Evolutionary conservation across 2,888 invertebrate genomes (phyloP).

Genomic region (Poecilobothrus nobilitatus): DNA sequence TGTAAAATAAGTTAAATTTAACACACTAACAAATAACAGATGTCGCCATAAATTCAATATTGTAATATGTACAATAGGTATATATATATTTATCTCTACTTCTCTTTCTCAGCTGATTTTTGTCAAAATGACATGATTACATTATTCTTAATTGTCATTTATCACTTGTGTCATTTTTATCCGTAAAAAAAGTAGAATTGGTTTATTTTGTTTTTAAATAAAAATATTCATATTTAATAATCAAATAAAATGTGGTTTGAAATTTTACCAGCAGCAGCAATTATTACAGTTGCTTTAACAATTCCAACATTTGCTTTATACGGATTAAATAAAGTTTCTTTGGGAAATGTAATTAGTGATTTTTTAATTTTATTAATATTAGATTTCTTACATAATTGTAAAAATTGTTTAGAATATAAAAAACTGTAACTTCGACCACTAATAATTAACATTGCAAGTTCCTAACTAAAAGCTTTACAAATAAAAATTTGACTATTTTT

Average conservation of each 20-base stretch:
- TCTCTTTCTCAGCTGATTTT: background rate
- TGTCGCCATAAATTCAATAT: too few relatives aligned
- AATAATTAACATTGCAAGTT: conserved; percentile 32
- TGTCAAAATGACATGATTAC: too few relatives aligned
- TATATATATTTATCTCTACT: too few relatives aligned
- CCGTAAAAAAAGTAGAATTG: too few relatives aligned
- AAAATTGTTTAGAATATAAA: conserved; percentile 21
- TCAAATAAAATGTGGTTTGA: conserved; percentile 73
- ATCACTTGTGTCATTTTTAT: too few relatives aligned
- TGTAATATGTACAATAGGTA: too few relatives aligned
- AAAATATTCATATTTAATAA: conserved; percentile 18
- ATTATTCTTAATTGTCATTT: too few relatives aligned
- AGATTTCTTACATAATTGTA: conserved; percentile 19
- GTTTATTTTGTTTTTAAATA: background rate
- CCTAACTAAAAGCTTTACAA: too few relatives aligned
- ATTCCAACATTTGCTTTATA: conserved; percentile 56
- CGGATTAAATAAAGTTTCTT: conserved; percentile 51
- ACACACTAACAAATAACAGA: too few relatives aligned
- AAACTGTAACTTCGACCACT: conserved; percentile 10
- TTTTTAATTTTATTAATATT: too few relatives aligned
- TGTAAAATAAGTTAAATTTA: too few relatives aligned
- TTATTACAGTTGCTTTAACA: conserved; percentile 52
- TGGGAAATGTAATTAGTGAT: conserved; percentile 54
- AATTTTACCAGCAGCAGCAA: conserved; percentile 55
- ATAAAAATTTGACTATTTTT: too few relatives aligned